Evolutionary conservation across 2,113 vertebrate genomes (phyloP), one percentile per base, ranked within the genome.

Genomic region (Melanocharis versteri): DNA sequence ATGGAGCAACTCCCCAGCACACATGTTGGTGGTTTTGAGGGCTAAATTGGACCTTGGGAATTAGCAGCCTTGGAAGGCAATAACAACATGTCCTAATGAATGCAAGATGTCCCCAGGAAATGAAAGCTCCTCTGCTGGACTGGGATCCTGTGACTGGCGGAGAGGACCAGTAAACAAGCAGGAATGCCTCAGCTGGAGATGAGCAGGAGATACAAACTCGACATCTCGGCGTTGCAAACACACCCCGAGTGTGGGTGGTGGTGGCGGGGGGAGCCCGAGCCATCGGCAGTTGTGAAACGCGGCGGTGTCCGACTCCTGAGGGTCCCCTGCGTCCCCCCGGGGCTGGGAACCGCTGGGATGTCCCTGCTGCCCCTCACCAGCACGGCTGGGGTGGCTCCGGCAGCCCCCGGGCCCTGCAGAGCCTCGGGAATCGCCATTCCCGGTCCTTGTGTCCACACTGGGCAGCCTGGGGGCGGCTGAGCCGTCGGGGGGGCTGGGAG

Each of bases 71-170:
- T 68, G 89, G 70, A 86, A 95, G 94, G 93, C 95, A 93, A 64
- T 92, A 94, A 97, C 94, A 90, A 51, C 90, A 19, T 37, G 56
- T 54, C 91, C 91, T 96, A 93, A 96, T 95, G 95, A 81, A 58
- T 87, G 76, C 96, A 96, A 95, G 93, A 95, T 96, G 96, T 95
- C 89, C 91, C 95, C 44, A 19, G 94, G 90, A 96, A 93, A 73
- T 4, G 71, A 73, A 72, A 90, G 86, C 94, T 93, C 50, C 82
- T 90, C 57, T 4, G 16, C 75, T 27, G 31, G 8, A 27, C 86
- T 21, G 86, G 85, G 76, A 92, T 77, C 78, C 85, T 93, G 93
- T 10, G 89, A 60, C 87, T 75, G 83, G 85, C 83, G 70, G 42
- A 83, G 45, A 76, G 66, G 37, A 88, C 16, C 95, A 78, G 94